Evolutionary conservation across 1,140 invertebrate species (phyloP).

Genomic region (Eurosta solidaginis): DNA sequence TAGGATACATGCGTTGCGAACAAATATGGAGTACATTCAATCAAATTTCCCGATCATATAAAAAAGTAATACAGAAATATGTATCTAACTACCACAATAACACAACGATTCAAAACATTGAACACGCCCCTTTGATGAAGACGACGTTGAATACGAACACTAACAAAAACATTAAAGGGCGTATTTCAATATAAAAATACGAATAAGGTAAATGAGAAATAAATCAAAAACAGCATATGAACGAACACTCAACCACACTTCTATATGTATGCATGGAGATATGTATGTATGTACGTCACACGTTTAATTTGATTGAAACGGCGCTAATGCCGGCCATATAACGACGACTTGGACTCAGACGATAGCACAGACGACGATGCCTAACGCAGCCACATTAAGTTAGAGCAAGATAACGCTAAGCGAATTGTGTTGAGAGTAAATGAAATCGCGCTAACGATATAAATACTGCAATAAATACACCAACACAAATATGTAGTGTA

Average conservation of each 20-base stretch:
- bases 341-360: neutral
- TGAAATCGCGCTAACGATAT: neutral
- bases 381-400: neutral
- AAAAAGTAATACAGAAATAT: neutral
- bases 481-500: too few relatives aligned
- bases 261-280: neutral
- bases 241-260: neutral
- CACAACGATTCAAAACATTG: neutral
- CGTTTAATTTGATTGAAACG: slow-evolving; percentile 3
- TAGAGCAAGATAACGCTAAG: neutral
- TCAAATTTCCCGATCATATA: too few relatives aligned
- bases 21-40: slow-evolving; percentile 27
- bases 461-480: slow-evolving; percentile 9
- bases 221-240: neutral
- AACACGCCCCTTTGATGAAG: slow-evolving; percentile 16
- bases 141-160: neutral
- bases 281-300: neutral
- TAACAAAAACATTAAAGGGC: slow-evolving; percentile 8
- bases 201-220: slow-evolving; percentile 26
- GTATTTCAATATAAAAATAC: slow-evolving; percentile 25
- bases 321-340: slow-evolving; percentile 1
- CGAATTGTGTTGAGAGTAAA: neutral
- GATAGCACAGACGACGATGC: neutral
- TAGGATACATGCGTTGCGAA: neutral
- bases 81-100: neutral